Evolutionary conservation across 2,888 invertebrate species (phyloP).

Genomic region (Bombylius discolor): DNA sequence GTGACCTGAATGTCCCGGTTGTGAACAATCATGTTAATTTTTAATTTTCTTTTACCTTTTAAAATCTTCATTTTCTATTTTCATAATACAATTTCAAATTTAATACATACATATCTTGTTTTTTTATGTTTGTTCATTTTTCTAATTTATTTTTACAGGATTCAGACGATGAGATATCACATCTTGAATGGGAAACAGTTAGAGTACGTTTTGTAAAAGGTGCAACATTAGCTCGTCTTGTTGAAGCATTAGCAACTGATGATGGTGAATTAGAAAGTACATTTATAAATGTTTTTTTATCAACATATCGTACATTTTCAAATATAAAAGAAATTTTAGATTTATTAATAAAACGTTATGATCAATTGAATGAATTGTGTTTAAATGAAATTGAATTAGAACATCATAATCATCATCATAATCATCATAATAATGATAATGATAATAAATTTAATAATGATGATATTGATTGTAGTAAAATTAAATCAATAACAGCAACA

Average conservation of each 20-base stretch:
- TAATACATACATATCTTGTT: no score
- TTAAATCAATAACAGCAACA: constrained; percentile 12
- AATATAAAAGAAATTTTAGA: constrained; percentile 74
- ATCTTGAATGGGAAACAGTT: constrained; percentile 98
- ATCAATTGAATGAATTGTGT: constrained; percentile 41
- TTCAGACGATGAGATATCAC: constrained; percentile 84
- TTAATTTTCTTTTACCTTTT: neutral
- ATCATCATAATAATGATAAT: neutral
- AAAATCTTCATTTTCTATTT: no score
- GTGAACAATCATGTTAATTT: no score
- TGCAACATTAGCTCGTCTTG: constrained; percentile 83
- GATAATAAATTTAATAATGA: neutral
- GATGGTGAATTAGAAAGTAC: constrained; percentile 95
- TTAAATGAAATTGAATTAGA: neutral
- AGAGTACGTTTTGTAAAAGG: constrained; percentile 91
- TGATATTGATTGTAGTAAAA: constrained; percentile 7
- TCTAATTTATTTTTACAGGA: constrained; percentile 40
- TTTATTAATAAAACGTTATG: constrained; percentile 64
- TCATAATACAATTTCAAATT: no score
- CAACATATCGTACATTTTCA: constrained; percentile 84
- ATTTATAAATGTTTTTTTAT: constrained; percentile 93
- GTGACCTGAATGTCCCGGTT: no score
- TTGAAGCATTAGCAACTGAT: constrained; percentile 86
- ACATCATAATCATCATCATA: neutral
- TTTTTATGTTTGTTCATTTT: constrained; percentile 1